A percentile compares a stretch with the other conserved stretches of the same genome.
phyloP scores from a whole-genome alignment of 2,888 invertebrate genomes.

The Muscina levida region DNA sequence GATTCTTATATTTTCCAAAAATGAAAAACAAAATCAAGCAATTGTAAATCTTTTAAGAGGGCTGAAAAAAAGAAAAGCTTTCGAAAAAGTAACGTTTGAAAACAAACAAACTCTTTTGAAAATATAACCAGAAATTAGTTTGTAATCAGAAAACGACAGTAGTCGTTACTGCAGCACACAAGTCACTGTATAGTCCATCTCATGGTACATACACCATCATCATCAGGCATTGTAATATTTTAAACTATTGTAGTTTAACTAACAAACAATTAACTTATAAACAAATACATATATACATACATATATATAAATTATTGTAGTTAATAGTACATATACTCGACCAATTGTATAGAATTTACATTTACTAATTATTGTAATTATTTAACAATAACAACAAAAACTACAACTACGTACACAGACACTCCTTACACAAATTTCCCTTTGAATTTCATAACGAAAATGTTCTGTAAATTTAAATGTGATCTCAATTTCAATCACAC shows the following conservation, averaged over 20 bases:
- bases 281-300: too few relatives aligned
- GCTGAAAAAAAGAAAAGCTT: too few relatives aligned
- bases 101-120: too few relatives aligned
- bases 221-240: neutral
- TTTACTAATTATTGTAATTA: slow-evolving; percentile 40
- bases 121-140: slow-evolving; percentile 11
- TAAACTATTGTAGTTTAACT: neutral
- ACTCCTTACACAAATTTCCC: neutral
- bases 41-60: neutral
- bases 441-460: too few relatives aligned
- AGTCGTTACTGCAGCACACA: too few relatives aligned
- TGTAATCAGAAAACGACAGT: too few relatives aligned
- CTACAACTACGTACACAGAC: too few relatives aligned
- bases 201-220: neutral
- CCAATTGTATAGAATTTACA: slow-evolving; percentile 64
- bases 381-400: too few relatives aligned
- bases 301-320: slow-evolving; percentile 17
- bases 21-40: slow-evolving; percentile 7
- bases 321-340: slow-evolving; percentile 54
- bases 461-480: too few relatives aligned
- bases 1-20: slow-evolving; percentile 30
- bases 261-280: neutral
- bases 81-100: too few relatives aligned
- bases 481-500: too few relatives aligned
- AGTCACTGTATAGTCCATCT: too few relatives aligned